Evolutionary conservation across 2,113 vertebrate species (phyloP), one percentile per base, ranked within the genome.

Genomic region (Nothocercus nigrocapillus): DNA sequence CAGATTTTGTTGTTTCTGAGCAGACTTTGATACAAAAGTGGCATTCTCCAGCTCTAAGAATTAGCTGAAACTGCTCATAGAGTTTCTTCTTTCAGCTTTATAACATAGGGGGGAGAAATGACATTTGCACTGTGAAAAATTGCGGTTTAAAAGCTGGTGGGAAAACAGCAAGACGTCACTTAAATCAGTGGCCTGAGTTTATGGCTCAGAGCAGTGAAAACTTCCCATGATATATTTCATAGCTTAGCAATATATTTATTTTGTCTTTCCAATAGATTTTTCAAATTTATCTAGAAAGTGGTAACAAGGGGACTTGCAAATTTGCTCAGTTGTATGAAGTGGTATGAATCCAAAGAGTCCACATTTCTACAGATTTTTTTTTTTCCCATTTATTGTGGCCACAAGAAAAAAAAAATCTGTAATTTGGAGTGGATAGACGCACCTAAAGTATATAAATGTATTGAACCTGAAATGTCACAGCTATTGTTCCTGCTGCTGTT

Each of bases 51-150:
- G 36, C 70, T 73, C n/a, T 66, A 91, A 80, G 89, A 95, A 91
- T 94, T 90, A 94, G 68, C 64, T 81, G 68, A 68, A 89, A 94
- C 78, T 94, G 58, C 53, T 88, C 72, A 69, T 47, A 44, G 82
- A 78, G 87, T 88, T 94, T 77, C 61, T 80, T 77, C 53, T 88
- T n/a, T 85, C 51, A 88, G 22, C 28, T 88, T 85, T 56, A 64
- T 67, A 90, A 83, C 64, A 47, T 10, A 78, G 22, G 24, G 8
- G 2, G 80, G 76, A 95, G 42, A 91, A 96, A 94, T 81, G 0
- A 54, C 61, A 88, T 91, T 67, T 88, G 51, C 82, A 88, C 21
- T 91, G 68, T 79, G 85, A 95, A 94, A 94, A 94, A 94, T 19
- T 89, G 79, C 45, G 8, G 56, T 74, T 94, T 91, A 81, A 93